Base-by-base conservation (phyloP, 1,140 invertebrate species). In the Halotydeus destructor region DNA sequence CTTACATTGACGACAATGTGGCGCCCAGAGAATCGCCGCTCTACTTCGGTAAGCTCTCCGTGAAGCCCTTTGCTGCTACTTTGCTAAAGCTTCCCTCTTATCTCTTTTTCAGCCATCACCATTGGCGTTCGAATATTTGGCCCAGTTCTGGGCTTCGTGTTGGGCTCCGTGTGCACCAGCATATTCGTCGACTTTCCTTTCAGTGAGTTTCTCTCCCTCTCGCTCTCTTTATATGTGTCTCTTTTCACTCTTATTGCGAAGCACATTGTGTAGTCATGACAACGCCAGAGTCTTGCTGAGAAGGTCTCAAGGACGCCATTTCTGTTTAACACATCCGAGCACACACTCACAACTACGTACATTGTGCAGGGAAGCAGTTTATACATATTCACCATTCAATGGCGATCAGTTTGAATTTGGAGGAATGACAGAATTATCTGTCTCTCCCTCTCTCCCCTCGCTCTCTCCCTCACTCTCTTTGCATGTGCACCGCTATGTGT, bases 1-100 rank as follows among this genome's bases (percentile, higher is more conserved):
- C 84, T 1, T 89, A 85, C 54, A 83, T 89, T 34, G 84, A 88
- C 52, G 84, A 89, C 60, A 89, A 88, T 61, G 82, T 88, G 22
- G 78, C 79, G 46, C 82, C 75, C 59, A 71, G 77, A 55, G 81
- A 88, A 57, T 85, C 81, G 34, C 82, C 84, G n/a, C 68, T 88
- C 45, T 89, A 89, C 62, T 85, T 88, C 61, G 78, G 78, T 81
- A 60, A 74, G 66, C 65, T 2, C 3, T 28, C n/a, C 8, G 38
- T 46, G 11, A n/a, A 38, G 18, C 31, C 9, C 18, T 34, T 11
- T 22, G 6, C 12, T 25, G 33, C 6, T 40, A 32, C 16, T 36
- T 25, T 43, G 8, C 19, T 43, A 14, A 2, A n/a, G 38, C 12
- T n/a, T 16, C 9, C 6, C 32, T 28, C 3, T 33, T 1, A 11